These are phyloP conservation scores for Helleia helle DNA, from an alignment of 2,888 invertebrate genomes.

Conservation along the genomic window DNA sequence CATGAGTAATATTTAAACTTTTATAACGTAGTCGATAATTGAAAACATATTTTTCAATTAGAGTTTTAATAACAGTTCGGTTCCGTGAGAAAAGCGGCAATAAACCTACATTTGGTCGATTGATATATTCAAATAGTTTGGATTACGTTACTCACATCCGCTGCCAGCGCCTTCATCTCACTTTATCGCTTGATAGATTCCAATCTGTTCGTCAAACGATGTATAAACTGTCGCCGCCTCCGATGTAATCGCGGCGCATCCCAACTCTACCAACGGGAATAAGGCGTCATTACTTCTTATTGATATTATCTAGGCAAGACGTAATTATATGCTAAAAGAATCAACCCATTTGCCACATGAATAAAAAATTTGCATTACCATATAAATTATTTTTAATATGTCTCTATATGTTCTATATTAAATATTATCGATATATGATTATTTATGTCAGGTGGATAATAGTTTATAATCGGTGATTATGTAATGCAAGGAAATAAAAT, in stretches of 20 bases:
- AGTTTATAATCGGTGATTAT: slow-evolving; percentile 1
- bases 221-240: slow-evolving; percentile 48
- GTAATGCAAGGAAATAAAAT: not conserved
- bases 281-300: slow-evolving; percentile 22
- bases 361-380: not conserved
- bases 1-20: not conserved
- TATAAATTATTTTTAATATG: slow-evolving; percentile 2
- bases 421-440: not conserved
- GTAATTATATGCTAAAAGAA: slow-evolving; percentile 9
- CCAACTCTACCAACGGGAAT: slow-evolving; percentile 31
- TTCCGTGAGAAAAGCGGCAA: slow-evolving; percentile 73
- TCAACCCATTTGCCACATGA: not conserved
- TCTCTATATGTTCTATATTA: not conserved
- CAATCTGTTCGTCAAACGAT: slow-evolving; percentile 64
- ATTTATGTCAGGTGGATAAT: not conserved
- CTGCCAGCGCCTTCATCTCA: slow-evolving; percentile 55
- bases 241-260: slow-evolving; percentile 40
- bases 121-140: slow-evolving; percentile 71
- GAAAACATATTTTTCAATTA: slow-evolving; percentile 37
- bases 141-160: slow-evolving; percentile 67
- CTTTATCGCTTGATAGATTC: slow-evolving; percentile 48
- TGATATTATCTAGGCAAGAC: slow-evolving; percentile 18
- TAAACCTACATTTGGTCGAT: slow-evolving; percentile 69
- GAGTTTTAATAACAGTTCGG: slow-evolving; percentile 66
- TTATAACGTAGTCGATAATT: not conserved